A percentile compares a stretch with the other conserved stretches of the same genome.
These are phyloP conservation scores for Vulpes ferrilata DNA, from an alignment of 2,113 vertebrate species.

Conservation along the genomic window DNA sequence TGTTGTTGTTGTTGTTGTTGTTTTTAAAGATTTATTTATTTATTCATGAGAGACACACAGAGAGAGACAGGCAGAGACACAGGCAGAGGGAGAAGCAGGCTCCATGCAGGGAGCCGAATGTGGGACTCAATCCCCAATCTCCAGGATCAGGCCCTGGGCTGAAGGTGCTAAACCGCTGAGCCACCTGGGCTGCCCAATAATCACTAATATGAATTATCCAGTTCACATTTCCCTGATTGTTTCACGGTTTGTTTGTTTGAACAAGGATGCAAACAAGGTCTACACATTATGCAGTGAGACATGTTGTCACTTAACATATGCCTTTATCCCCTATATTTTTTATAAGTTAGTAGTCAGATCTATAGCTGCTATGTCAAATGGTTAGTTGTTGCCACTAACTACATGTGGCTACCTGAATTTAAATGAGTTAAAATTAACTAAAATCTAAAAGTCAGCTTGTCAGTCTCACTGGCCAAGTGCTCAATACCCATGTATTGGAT, in stretches of 20 bases:
- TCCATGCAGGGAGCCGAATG: no score
- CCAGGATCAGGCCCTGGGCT: no score
- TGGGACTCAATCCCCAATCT: no score
- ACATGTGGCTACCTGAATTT: not conserved
- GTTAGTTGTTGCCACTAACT: not conserved
- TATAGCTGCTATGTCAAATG: not conserved
- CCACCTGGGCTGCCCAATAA: not conserved
- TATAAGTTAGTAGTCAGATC: not conserved
- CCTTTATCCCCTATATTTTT: not conserved
- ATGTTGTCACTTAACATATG: not conserved
- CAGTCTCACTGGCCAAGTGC: not conserved
- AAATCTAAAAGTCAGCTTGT: not conserved
- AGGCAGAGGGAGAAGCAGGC: no score
- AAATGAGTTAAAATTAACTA: not conserved
- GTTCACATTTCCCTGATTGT: not conserved
- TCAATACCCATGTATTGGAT: not conserved
- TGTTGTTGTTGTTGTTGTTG: no score
- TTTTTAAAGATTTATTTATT: no score
- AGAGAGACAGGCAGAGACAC: no score
- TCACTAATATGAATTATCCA: not conserved
- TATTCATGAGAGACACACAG: no score
- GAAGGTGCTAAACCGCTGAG: no score
- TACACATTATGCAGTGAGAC: not conserved
- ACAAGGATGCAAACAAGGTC: not conserved
- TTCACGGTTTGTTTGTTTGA: not conserved